These are phyloP conservation scores for Apeira syringaria DNA, from an alignment of 2,888 invertebrate genomes.

Conservation along the genomic window DNA sequence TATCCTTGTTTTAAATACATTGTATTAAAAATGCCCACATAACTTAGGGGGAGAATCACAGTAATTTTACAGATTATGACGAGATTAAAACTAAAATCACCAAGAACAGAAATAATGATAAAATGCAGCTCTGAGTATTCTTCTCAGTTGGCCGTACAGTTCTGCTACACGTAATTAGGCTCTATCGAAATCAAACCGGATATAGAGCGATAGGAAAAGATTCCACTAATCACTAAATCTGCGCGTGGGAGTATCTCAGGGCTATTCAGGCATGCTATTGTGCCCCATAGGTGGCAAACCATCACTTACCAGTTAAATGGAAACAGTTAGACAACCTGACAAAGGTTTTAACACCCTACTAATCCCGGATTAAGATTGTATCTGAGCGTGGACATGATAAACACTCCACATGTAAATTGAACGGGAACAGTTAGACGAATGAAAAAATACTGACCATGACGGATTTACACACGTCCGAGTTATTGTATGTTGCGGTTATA, in stretches of 20 bases:
- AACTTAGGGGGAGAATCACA: too few relatives aligned
- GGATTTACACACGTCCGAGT: constrained; percentile 42
- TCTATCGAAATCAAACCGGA: constrained; percentile 42
- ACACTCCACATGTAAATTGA: constrained; percentile 72
- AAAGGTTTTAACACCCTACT: constrained; percentile 61
- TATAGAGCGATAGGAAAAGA: constrained; percentile 43
- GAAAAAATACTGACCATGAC: constrained; percentile 52
- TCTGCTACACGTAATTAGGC: neutral
- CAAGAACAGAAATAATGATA: too few relatives aligned
- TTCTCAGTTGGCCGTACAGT: too few relatives aligned
- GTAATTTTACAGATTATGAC: too few relatives aligned
- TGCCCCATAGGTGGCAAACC: constrained; percentile 64
- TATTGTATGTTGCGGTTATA: constrained; percentile 46
- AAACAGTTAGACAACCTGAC: constrained; percentile 58
- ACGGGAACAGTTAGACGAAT: constrained; percentile 62
- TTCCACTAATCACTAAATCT: constrained; percentile 39
- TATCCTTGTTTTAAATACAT: too few relatives aligned
- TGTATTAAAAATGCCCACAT: too few relatives aligned
- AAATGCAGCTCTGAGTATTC: too few relatives aligned
- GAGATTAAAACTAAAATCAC: too few relatives aligned
- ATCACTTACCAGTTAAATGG: constrained; percentile 44
- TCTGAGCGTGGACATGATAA: constrained; percentile 63
- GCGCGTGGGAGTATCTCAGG: constrained; percentile 60
- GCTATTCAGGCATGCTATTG: constrained; percentile 52
- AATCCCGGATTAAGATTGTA: constrained; percentile 77